Percentiles rank a stretch among this genome's conserved stretches.
Conservation (phyloP, 2,888 invertebrate species). For the Clistopyga incitator region DNA sequence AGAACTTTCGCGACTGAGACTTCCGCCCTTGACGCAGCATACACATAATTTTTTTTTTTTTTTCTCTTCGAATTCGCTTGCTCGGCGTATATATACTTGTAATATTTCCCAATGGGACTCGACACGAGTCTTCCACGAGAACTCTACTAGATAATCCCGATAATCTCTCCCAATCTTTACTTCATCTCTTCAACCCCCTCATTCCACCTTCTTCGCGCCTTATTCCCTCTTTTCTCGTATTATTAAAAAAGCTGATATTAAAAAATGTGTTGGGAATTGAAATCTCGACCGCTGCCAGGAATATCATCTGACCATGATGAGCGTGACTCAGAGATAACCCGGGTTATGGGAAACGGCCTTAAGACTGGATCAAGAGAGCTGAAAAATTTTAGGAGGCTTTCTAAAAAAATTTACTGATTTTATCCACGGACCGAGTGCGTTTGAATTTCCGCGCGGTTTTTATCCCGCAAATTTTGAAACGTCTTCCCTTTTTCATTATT, state of each 20-base stretch:
- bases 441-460: constrained; percentile 37
- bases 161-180: constrained; percentile 29
- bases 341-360: constrained; percentile 27
- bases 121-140: constrained; percentile 38
- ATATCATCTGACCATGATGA: constrained; percentile 2
- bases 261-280: constrained; percentile 54
- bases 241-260: constrained; percentile 51
- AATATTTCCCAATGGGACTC: constrained; percentile 39
- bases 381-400: constrained; percentile 45
- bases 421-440: constrained; percentile 61
- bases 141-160: constrained; percentile 36
- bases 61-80: constrained; percentile 38
- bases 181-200: background rate
- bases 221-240: constrained; percentile 11
- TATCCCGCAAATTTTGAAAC: constrained; percentile 3
- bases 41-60: constrained; percentile 3
- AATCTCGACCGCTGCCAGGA: constrained; percentile 50
- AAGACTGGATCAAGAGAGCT: constrained; percentile 34
- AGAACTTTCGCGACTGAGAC: constrained; percentile 12
- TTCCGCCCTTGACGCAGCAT: background rate
- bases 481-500: constrained; percentile 18
- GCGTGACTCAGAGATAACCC: constrained; percentile 32
- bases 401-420: constrained; percentile 32
- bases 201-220: background rate
- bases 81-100: constrained; percentile 19